Evolutionary conservation across 2,797 vertebrate genomes (phyloP).

Genomic region (Dipus sagitta): DNA sequence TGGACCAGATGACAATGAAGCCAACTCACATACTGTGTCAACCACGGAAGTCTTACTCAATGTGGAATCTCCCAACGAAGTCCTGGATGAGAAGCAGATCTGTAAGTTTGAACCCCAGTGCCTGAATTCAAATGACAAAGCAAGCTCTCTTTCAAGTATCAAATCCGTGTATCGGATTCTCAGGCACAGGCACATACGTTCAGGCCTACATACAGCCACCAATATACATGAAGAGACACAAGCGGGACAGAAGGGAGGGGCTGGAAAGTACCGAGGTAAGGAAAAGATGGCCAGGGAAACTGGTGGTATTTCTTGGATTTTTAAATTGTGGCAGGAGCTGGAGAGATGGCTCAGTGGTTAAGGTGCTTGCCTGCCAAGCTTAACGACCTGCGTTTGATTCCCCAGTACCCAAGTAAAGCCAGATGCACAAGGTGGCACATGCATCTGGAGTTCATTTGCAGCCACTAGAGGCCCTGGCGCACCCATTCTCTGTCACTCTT

Average conservation of each 20-base stretch:
- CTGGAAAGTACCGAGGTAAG: not conserved
- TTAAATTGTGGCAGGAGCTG: not conserved
- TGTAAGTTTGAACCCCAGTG: slow-evolving; percentile 85
- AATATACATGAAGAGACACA: not conserved
- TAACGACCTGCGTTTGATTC: no score
- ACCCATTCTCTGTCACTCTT: no score
- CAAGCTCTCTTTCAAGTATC: not conserved
- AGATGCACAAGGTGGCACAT: no score
- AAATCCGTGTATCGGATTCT: not conserved
- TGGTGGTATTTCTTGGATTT: not conserved
- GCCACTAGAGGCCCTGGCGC: no score
- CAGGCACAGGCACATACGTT: not conserved
- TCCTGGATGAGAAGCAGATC: slow-evolving; percentile 94
- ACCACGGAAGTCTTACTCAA: slow-evolving; percentile 92
- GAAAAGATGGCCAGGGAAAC: not conserved
- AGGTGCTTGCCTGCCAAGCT: no score
- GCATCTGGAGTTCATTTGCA: no score
- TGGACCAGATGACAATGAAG: slow-evolving; percentile 86
- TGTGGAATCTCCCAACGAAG: slow-evolving; percentile 93
- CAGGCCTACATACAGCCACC: no score
- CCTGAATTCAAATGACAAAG: not conserved
- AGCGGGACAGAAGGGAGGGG: not conserved
- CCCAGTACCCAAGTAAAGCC: no score
- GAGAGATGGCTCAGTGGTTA: no score
- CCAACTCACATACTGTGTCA: slow-evolving; percentile 90